Evolutionary conservation across 2,797 vertebrate genomes (phyloP).

Genomic region (Heterohyrax brucei): DNA sequence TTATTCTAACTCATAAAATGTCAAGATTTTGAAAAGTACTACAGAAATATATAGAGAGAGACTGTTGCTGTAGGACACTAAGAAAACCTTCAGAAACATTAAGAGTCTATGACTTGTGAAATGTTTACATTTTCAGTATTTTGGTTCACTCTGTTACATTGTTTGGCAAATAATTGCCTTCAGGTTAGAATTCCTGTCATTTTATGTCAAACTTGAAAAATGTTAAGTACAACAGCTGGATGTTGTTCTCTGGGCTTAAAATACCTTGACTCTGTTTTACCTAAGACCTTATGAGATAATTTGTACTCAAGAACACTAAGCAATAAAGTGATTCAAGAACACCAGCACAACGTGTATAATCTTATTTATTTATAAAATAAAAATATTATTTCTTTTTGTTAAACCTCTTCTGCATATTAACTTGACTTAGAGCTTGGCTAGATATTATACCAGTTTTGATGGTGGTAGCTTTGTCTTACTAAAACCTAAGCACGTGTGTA

Average conservation of each 20-base stretch:
- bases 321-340: not conserved
- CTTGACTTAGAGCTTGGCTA: not conserved
- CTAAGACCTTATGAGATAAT: not conserved
- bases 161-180: conserved; percentile 63
- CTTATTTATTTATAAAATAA: not conserved
- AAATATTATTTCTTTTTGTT: not conserved
- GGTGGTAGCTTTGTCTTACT: not conserved
- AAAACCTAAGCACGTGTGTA: not conserved
- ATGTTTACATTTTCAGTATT: conserved; percentile 58
- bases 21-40: not conserved
- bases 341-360: not conserved
- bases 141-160: not conserved
- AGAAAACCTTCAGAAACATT: conserved; percentile 26
- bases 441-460: not conserved
- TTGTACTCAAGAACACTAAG: not conserved
- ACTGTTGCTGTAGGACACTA: not conserved
- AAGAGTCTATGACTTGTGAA: conserved; percentile 56
- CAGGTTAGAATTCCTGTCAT: conserved; percentile 64
- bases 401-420: not conserved
- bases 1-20: not conserved
- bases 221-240: not conserved
- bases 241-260: not conserved
- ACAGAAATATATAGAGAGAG: not conserved
- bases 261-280: not conserved
- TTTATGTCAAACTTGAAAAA: conserved; percentile 68